phyloP scores from a whole-genome alignment of 2,797 vertebrate species.

The Leptoclinus maculatus region DNA sequence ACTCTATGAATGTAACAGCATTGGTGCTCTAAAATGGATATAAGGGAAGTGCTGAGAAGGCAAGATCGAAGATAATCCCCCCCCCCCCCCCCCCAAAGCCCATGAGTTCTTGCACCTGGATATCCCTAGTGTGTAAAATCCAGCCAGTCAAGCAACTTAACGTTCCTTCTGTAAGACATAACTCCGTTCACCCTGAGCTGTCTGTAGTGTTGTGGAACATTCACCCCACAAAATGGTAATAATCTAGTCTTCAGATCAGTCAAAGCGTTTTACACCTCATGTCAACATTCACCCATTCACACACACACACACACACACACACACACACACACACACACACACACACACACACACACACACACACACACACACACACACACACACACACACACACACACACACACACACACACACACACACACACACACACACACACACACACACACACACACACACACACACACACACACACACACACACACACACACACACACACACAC shows the following conservation, averaged over 20 bases:
- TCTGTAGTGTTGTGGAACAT: conserved; percentile 41
- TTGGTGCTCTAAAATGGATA: conserved; percentile 39
- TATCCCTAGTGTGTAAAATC: conserved; percentile 65
- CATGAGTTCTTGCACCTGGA: conserved; percentile 59
- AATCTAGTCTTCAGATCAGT: neutral
- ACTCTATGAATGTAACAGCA: conserved; percentile 27
- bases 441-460: neutral
- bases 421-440: neutral
- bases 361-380: neutral
- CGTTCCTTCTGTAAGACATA: conserved; percentile 54
- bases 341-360: neutral
- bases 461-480: neutral
- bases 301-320: neutral
- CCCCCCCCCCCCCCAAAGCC: conserved; percentile 52
- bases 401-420: neutral
- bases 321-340: neutral
- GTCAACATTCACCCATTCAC: neutral
- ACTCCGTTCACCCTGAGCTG: conserved; percentile 49
- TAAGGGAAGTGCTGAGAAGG: conserved; percentile 56
- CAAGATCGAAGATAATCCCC: conserved; percentile 65
- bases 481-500: neutral
- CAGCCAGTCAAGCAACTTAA: conserved; percentile 67
- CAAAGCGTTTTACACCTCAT: no score
- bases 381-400: neutral
- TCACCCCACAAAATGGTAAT: conserved; percentile 14